These are phyloP conservation scores for Campylomormyrus numenius DNA, from an alignment of 2,113 vertebrate species.

Conservation along the genomic window DNA sequence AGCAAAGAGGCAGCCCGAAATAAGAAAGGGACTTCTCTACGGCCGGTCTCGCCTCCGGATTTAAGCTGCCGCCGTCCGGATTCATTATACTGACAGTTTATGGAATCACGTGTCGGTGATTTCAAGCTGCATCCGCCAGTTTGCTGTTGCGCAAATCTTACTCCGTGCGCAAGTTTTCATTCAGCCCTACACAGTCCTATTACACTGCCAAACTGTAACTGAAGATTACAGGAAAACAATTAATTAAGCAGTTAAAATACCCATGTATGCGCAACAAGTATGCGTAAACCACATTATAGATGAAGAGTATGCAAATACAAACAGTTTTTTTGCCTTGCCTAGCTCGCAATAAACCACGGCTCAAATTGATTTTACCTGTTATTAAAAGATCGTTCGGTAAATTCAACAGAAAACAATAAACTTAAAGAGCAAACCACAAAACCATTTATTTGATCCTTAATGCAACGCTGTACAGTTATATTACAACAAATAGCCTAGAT, in stretches of 20 bases:
- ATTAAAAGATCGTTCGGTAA: background rate
- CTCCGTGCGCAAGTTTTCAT: background rate
- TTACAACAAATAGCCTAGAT: background rate
- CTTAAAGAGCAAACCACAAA: background rate
- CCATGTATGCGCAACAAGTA: background rate
- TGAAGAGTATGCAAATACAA: background rate
- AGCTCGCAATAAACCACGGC: background rate
- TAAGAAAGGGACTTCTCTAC: background rate
- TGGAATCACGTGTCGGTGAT: background rate
- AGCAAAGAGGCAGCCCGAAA: background rate
- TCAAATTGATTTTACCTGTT: background rate
- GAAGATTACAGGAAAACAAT: background rate
- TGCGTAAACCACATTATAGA: background rate
- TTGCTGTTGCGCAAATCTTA: background rate
- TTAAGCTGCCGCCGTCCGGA: background rate
- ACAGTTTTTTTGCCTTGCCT: background rate
- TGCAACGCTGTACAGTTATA: background rate
- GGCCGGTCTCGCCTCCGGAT: background rate
- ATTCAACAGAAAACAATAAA: background rate
- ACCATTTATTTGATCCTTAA: background rate
- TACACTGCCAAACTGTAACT: background rate
- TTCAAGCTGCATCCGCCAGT: background rate
- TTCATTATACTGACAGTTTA: background rate
- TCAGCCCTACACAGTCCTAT: background rate
- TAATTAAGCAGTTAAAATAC: background rate